Evolutionary conservation across 2,797 vertebrate species (phyloP).

Genomic region (Chloroceryle amazona): DNA sequence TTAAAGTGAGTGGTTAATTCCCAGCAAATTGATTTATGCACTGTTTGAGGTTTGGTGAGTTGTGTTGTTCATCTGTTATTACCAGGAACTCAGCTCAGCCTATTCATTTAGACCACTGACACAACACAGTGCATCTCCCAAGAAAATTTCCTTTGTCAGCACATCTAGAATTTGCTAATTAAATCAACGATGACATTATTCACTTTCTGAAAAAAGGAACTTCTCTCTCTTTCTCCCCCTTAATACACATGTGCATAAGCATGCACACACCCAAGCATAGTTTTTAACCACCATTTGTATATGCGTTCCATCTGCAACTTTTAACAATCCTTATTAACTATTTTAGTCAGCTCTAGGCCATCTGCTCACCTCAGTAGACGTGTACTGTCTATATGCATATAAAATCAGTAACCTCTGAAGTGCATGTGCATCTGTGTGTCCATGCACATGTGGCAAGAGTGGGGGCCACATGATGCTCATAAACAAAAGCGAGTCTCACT

Average conservation of each 20-base stretch:
- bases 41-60: constrained; percentile 84
- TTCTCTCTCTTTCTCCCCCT: background rate
- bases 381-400: background rate
- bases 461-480: background rate
- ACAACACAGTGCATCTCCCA: constrained; percentile 82
- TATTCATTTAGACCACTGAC: constrained; percentile 82
- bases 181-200: constrained; percentile 86
- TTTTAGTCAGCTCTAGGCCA: background rate
- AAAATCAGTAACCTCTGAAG: background rate
- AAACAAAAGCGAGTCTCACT: background rate
- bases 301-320: background rate
- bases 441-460: fast-evolving
- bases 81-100: constrained; percentile 78
- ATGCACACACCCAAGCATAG: background rate
- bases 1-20: constrained; percentile 85
- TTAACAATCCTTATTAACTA: background rate
- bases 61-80: constrained; percentile 85
- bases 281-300: background rate
- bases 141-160: constrained; percentile 86
- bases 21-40: constrained; percentile 85
- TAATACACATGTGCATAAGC: background rate
- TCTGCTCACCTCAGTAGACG: background rate
- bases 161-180: constrained; percentile 87
- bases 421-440: background rate
- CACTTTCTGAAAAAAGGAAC: constrained; percentile 74